Base-by-base conservation (phyloP, 2,888 invertebrate genomes). In the Nematopogon swammerdamellus region DNA sequence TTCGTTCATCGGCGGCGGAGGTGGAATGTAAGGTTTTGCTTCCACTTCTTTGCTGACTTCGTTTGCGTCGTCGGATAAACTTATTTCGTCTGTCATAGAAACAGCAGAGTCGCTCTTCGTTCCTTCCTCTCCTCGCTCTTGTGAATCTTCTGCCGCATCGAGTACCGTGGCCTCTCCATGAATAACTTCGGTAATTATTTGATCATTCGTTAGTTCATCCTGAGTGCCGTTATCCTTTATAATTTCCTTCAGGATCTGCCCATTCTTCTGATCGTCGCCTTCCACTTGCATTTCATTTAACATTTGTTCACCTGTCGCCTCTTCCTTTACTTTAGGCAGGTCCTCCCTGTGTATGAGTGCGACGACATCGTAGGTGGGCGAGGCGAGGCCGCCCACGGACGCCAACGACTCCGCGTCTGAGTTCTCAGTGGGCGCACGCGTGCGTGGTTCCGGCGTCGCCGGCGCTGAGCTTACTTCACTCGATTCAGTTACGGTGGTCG, bases 261-360 rank as follows among this genome's bases (percentile, higher is more conserved):
- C 11, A 36, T 36, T 36, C 10, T 6, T 25, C n/a, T 36, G 8
- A 8, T 36, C 36, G 36, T 14, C 36, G 14, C 11, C 36, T 14
- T 6, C n/a, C 8, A 36, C 25, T 25, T 25, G 25, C 25, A 25
- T 25, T 6, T 25, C 25, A 25, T 25, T 25, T 4, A 6, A 6
- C 5, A n/a, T 14, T 42, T 49, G 44, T 14, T 49, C 46, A 11
- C 10, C 18, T 14, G 16, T n/a, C n/a, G n/a, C 11, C 58, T 73
- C 73, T 57, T 76, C 75, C 11, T 60, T 64, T 4, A 77, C 60
- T 60, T 60, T 75, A 1, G 73, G 68, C 50, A 77, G 64, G 65
- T 82, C 81, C 62, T 82, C 82, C 63, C 81, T 73, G 57, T 83
- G 83, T 14, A 83, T 80, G 66, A 81, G 77, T 51, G 75, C 83